Evolutionary conservation across 2,888 invertebrate genomes (phyloP).

Genomic region (Dicyrtoma fusca): DNA sequence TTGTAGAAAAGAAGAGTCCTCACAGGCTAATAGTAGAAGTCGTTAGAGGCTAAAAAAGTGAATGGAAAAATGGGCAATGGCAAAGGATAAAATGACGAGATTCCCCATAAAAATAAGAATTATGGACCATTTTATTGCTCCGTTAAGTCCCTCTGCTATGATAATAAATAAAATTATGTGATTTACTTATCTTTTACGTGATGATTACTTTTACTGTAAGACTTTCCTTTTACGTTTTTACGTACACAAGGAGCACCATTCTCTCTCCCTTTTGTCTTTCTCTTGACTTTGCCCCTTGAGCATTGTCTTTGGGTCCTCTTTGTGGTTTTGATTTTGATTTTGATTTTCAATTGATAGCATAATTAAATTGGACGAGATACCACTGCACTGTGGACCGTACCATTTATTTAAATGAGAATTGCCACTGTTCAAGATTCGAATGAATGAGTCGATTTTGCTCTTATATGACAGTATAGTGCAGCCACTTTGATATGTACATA

Average conservation of each 20-base stretch:
- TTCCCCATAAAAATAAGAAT: constrained; percentile 46
- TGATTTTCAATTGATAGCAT: too few species aligned
- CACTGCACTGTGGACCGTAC: too few species aligned
- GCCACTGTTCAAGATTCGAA: too few species aligned
- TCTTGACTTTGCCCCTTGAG: background rate
- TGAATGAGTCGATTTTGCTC: too few species aligned
- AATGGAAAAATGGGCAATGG: constrained; percentile 26
- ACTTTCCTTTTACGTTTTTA: too few species aligned
- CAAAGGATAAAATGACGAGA: constrained; percentile 41
- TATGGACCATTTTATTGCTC: constrained; percentile 43
- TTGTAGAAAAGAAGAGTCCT: too few species aligned
- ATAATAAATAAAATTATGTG: constrained; percentile 27
- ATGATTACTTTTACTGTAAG: constrained; percentile 15
- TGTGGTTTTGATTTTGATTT: too few species aligned
- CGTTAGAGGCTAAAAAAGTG: background rate
- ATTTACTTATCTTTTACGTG: constrained; percentile 24
- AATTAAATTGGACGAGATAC: too few species aligned
- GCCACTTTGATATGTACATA: too few species aligned
- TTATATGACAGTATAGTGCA: too few species aligned
- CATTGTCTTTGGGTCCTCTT: background rate
- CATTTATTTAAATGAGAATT: too few species aligned
- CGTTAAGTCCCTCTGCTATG: constrained; percentile 25
- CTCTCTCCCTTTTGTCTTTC: background rate
- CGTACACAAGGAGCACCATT: background rate
- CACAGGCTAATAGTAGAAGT: too few species aligned